These are phyloP conservation scores for Dryococelus australis DNA, from an alignment of 2,888 invertebrate genomes.

Conservation along the genomic window DNA sequence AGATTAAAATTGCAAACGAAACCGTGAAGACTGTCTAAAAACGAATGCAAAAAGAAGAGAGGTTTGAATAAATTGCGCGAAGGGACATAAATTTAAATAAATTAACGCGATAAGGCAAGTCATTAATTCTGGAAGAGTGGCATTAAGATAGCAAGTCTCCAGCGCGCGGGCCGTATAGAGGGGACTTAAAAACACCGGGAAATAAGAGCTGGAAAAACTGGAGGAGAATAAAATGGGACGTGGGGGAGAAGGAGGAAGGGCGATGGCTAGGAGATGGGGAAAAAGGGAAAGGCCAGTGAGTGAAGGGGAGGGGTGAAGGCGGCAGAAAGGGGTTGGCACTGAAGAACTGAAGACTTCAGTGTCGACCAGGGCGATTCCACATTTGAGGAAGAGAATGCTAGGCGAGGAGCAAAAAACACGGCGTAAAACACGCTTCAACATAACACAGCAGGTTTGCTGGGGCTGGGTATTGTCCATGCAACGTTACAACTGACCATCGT, in stretches of 20 bases:
- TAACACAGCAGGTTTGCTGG: too few species aligned
- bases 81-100: conserved; percentile 30
- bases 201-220: conserved; percentile 28
- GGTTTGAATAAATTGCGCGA: conserved; percentile 28
- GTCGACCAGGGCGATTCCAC: too few species aligned
- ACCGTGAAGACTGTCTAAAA: conserved; percentile 23
- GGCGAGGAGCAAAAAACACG: background rate
- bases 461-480: too few species aligned
- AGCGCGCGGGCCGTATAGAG: conserved; percentile 25
- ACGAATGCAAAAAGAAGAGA: conserved; percentile 17
- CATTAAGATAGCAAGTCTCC: conserved; percentile 26
- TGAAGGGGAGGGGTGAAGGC: background rate
- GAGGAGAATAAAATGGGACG: conserved; percentile 25
- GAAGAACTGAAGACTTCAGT: background rate
- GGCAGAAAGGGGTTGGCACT: background rate
- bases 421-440: too few species aligned
- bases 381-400: conserved; percentile 4
- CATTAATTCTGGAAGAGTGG: conserved; percentile 29
- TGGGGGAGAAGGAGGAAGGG: conserved; percentile 1
- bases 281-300: background rate
- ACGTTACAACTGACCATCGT: too few species aligned
- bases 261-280: background rate
- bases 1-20: conserved; percentile 28
- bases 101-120: conserved; percentile 30
- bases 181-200: conserved; percentile 29